Evolutionary conservation across 2,113 vertebrate genomes (phyloP).

Genomic region (Lagenorhynchus albirostris): DNA sequence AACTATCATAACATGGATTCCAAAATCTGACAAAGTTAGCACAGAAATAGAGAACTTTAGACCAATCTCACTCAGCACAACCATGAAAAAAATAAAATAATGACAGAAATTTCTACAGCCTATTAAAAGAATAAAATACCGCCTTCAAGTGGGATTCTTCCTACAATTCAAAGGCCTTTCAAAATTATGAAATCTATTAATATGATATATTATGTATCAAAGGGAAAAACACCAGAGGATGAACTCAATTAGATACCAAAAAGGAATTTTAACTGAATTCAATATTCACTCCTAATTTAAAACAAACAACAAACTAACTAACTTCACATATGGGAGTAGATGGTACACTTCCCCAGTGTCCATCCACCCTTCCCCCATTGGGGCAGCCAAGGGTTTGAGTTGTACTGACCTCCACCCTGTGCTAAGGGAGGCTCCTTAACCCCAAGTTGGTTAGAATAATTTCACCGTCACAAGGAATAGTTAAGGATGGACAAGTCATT

Average conservation of each 20-base stretch:
- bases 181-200: background rate
- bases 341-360: background rate
- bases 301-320: background rate
- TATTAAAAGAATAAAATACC: background rate
- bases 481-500: background rate
- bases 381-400: background rate
- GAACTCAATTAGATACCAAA: background rate
- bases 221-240: background rate
- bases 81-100: background rate
- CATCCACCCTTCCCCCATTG: background rate
- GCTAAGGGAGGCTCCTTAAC: background rate
- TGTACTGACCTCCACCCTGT: background rate
- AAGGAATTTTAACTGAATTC: background rate
- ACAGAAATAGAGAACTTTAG: conserved; percentile 43
- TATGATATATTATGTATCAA: background rate
- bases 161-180: background rate
- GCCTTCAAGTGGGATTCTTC: background rate
- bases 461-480: background rate
- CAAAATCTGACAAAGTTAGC: conserved; percentile 40
- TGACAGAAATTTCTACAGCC: background rate
- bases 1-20: background rate
- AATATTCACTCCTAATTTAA: background rate
- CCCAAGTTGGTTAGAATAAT: background rate
- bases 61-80: background rate
- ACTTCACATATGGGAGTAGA: background rate